phyloP scores from a whole-genome alignment of 2,888 invertebrate species.

The Scelioninae gen. 2 region DNA sequence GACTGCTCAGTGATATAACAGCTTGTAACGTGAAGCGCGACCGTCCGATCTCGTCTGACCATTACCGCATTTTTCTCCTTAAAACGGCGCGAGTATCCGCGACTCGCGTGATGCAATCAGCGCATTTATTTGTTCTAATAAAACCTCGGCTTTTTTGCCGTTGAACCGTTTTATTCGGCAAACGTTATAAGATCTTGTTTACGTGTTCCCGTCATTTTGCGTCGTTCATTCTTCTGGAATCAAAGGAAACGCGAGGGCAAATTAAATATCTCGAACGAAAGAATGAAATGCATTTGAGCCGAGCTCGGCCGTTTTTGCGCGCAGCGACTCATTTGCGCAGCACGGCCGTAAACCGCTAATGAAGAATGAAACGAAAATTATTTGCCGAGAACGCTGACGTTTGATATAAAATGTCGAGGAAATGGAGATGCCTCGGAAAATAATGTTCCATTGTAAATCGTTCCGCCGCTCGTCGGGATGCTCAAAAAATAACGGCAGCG shows the following conservation, averaged over 20 bases:
- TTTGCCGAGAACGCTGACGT: not conserved
- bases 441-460: not conserved
- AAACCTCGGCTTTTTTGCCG: slow-evolving; percentile 24
- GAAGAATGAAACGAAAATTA: not conserved
- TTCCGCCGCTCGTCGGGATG: slow-evolving; percentile 16
- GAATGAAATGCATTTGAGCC: slow-evolving; percentile 12
- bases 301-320: too few relatives aligned
- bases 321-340: not conserved
- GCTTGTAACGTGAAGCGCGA: slow-evolving; percentile 39
- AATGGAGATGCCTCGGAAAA: not conserved
- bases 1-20: slow-evolving; percentile 46
- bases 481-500: slow-evolving; percentile 35
- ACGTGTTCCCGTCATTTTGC: slow-evolving; percentile 5
- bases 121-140: slow-evolving; percentile 24
- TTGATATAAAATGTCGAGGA: slow-evolving; percentile 7
- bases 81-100: slow-evolving; percentile 38
- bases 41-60: slow-evolving; percentile 54
- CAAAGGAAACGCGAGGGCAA: too few relatives aligned
- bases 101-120: slow-evolving; percentile 42
- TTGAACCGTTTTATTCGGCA: slow-evolving; percentile 13
- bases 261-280: slow-evolving; percentile 4
- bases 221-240: not conserved
- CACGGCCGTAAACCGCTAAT: not conserved
- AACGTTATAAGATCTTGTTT: slow-evolving; percentile 22
- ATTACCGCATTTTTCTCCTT: slow-evolving; percentile 57